Base-by-base conservation (phyloP, 1,140 invertebrate genomes). In the Drosophila miranda region DNA sequence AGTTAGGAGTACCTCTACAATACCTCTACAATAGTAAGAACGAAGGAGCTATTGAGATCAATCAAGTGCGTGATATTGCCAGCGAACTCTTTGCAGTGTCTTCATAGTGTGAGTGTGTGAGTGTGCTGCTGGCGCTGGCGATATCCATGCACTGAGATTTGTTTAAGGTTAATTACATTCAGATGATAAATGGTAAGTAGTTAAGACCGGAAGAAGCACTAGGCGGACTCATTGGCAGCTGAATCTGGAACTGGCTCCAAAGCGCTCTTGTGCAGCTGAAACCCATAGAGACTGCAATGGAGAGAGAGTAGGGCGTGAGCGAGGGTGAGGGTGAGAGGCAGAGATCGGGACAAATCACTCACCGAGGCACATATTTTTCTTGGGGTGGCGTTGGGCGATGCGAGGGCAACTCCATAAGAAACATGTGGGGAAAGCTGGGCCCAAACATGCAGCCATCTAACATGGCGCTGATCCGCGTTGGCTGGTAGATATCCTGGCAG, bases 401-500 rank as follows among this genome's bases (percentile, higher is more conserved):
- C 7, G 14, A 13, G 5, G 70, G 70, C n/a, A 74, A 11, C 43
- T 74, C 59, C 70, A 74, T 73, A 8, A 88, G 80, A 13, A 88
- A 89, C 76, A 89, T 80, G 9, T 88, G 84, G 5, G 84, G 84
- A 43, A 88, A 88, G 0, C 76, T 58, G n/a, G 49, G 44, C 6
- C 84, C 84, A 2, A 88, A 88, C 48, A 70, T 75, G 13, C 79
- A 76, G 0, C 84, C 84, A 59, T 84, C 84, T n/a, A 89, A 49
- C 11, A 51, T 6, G 1, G 21, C 41, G 6, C 50, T 62, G 6
- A 41, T 54, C 3, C 56, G 38, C 13, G 44, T n/a, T 5, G 83
- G 86, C 26, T 61, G 41, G 43, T 63, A 88, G 7, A 88, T 21
- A 21, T 88, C 76, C 4, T 30, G 7, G 9, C 84, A 88, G 0